Conservation (phyloP, 2,888 invertebrate species). For the Oxyteleia sp. region DNA sequence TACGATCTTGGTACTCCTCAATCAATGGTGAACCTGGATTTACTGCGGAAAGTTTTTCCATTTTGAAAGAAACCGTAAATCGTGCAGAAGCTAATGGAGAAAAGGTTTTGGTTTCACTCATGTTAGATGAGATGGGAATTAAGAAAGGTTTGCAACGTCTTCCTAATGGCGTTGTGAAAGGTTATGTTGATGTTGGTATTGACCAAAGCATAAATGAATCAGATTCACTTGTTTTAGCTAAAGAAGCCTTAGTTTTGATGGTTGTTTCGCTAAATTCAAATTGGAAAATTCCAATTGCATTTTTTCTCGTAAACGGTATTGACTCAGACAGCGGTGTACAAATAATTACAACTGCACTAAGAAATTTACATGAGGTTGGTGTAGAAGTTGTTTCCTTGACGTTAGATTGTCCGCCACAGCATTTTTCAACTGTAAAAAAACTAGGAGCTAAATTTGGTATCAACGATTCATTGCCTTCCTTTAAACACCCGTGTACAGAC, state of each 20-base stretch:
- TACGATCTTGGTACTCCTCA: slow-evolving; percentile 22
- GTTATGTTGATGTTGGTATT: slow-evolving; percentile 41
- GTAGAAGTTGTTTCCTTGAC: background rate
- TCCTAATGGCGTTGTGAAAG: slow-evolving; percentile 12
- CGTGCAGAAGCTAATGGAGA: slow-evolving; percentile 3
- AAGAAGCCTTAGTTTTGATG: slow-evolving; percentile 57
- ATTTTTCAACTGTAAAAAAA: background rate
- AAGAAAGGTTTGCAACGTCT: slow-evolving; percentile 38
- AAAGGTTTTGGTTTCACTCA: slow-evolving; percentile 19
- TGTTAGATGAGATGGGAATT: slow-evolving; percentile 56
- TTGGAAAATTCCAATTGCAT: slow-evolving; percentile 55
- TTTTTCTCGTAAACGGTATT: slow-evolving; percentile 21
- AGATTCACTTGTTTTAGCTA: slow-evolving; percentile 5
- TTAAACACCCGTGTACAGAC: background rate
- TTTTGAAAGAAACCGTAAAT: background rate
- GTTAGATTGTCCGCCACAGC: background rate
- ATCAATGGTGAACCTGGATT: slow-evolving; percentile 34
- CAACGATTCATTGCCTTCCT: background rate
- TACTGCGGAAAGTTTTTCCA: slow-evolving; percentile 11
- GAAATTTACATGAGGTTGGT: background rate
- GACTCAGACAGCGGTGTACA: background rate
- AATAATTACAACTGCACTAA: background rate
- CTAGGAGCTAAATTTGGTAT: slow-evolving; percentile 5
- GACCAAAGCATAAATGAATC: background rate
- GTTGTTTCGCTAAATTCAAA: slow-evolving; percentile 24